Base-by-base conservation (phyloP, 1,140 invertebrate genomes). In the Bombus ignitus region DNA sequence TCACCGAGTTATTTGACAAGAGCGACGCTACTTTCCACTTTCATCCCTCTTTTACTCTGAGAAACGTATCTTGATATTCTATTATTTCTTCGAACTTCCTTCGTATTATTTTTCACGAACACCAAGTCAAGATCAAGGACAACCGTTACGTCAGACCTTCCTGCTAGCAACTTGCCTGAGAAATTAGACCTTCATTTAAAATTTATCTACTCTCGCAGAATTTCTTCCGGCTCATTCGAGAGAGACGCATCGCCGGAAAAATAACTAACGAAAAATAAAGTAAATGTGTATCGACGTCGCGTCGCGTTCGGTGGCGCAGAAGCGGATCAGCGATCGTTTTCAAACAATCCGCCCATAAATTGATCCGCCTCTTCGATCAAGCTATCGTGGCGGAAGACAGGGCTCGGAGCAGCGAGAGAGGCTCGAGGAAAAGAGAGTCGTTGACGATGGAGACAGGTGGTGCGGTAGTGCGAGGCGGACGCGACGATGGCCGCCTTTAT, bases 321-420 rank as follows among this genome's bases (percentile, higher is more conserved):
- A 82, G 32, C 42, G 39, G 8, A 18, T 25, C 35, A 70, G 9
- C 68, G 71, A 47, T 82, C 80, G 72, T 59, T 42, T 71, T 62
- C 65, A 66, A 76, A 83, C 81, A 83, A 76, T 90, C 68, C 78
- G 77, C 62, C 81, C 76, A 74, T 88, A 85, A 44, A 85, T 83
- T 85, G 84, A 85, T 81, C 87, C 82, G 77, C 37, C 72, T 22
- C 81, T 89, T 70, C 47, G 53, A 84, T 84, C 53, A 68, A 84
- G 42, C 72, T 44, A 76, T 65, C 66, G 35, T 15, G 25, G 37
- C 25, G 70, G 37, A 39, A 70, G 37, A 71, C 70, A 42, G 70
- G 1, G 37, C 35, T 42, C 35, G 9, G 68, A 62, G 39, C 39
- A 37, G 47, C n/a, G n/a, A 35, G 28, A 28, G 39, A 39, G n/a